Evolutionary conservation across 2,113 vertebrate genomes (phyloP).

Genomic region (Poeciliopsis occidentalis): DNA sequence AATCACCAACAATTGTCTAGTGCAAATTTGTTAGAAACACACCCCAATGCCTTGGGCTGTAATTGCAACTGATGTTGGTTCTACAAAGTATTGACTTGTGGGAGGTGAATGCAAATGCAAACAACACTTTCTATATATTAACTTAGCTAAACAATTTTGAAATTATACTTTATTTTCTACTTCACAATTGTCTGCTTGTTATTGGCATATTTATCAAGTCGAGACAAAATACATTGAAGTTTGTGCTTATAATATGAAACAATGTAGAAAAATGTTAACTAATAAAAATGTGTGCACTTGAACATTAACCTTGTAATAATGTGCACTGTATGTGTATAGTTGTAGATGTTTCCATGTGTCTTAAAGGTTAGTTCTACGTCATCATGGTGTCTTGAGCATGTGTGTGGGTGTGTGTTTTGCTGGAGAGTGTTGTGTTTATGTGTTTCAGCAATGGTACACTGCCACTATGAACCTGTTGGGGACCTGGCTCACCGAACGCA

Average conservation of each 20-base stretch:
- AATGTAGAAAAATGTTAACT: background rate
- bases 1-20: background rate
- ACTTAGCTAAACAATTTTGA: too few relatives aligned
- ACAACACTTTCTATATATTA: background rate
- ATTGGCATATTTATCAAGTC: background rate
- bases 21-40: too few relatives aligned
- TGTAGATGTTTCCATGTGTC: slow-evolving; percentile 22
- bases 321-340: slow-evolving; percentile 16
- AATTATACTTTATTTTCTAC: background rate
- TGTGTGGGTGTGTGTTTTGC: slow-evolving; percentile 80
- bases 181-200: background rate
- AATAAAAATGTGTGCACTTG: background rate
- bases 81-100: background rate
- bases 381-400: slow-evolving; percentile 58
- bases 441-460: slow-evolving; percentile 99
- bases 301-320: slow-evolving; percentile 1
- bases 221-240: background rate
- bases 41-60: too few relatives aligned
- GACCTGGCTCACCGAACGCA: slow-evolving; percentile 98
- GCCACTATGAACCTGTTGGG: slow-evolving; percentile 98
- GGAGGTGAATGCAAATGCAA: background rate
- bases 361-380: slow-evolving; percentile 30
- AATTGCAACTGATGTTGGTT: too few relatives aligned
- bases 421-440: slow-evolving; percentile 91
- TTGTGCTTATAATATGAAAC: background rate